Conservation (phyloP, 2,797 vertebrate genomes). For the Zalophus californianus region DNA sequence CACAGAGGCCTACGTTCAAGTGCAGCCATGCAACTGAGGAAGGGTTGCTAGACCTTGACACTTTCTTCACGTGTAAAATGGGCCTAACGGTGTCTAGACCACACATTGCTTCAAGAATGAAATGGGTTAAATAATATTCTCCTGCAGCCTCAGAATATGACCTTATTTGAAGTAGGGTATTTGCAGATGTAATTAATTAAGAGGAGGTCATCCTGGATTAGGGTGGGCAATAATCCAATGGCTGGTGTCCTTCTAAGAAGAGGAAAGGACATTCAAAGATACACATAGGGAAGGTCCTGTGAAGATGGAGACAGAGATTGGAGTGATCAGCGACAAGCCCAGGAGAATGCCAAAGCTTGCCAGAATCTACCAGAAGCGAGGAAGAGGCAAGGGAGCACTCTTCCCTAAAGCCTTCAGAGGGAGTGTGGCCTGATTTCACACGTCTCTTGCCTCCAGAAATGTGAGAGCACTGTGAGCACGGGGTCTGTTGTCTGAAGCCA, state of each 20-base stretch:
- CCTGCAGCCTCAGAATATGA: background rate
- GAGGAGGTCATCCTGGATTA: background rate
- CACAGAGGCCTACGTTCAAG: background rate
- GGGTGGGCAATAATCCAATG: background rate
- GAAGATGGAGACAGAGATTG: background rate
- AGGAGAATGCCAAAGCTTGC: background rate
- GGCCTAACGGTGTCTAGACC: background rate
- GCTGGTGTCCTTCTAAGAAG: background rate
- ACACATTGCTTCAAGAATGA: background rate
- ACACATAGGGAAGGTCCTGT: background rate
- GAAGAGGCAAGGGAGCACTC: background rate
- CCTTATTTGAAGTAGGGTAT: background rate
- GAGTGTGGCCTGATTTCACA: background rate
- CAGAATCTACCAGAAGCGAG: background rate
- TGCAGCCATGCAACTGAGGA: background rate
- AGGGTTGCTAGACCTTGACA: background rate
- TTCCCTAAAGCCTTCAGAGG: background rate
- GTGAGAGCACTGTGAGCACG: background rate
- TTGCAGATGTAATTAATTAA: slow-evolving; percentile 1
- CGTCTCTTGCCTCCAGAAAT: background rate
- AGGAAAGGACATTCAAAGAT: background rate
- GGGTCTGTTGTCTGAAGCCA: background rate
- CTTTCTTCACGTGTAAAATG: background rate
- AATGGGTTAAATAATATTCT: background rate
- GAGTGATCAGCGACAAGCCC: background rate